phyloP scores from a whole-genome alignment of 2,888 invertebrate genomes.

The Embidobia sp. region DNA sequence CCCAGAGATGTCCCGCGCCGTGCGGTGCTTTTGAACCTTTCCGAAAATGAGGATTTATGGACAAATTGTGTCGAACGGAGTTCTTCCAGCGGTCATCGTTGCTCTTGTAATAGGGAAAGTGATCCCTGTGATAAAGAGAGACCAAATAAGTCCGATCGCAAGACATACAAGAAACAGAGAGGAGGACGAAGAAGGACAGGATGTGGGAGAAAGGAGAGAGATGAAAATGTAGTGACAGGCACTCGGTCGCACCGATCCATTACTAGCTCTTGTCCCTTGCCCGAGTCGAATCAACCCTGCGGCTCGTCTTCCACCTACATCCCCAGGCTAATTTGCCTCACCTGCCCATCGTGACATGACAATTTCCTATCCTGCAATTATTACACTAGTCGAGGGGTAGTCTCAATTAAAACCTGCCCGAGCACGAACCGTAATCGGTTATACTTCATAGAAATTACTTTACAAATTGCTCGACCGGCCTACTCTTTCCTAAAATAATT shows the following conservation, averaged over 20 bases:
- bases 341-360: conserved; percentile 75
- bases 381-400: conserved; percentile 59
- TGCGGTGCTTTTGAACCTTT: conserved; percentile 93
- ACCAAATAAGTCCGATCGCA: not conserved
- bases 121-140: conserved; percentile 84
- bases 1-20: conserved; percentile 95
- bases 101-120: conserved; percentile 93
- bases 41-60: conserved; percentile 95
- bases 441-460: conserved; percentile 15
- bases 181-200: conserved; percentile 66
- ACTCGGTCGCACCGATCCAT: conserved; percentile 68
- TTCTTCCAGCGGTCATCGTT: conserved; percentile 97
- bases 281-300: conserved; percentile 63
- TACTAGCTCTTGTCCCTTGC: conserved; percentile 47
- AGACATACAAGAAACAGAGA: conserved; percentile 2
- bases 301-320: conserved; percentile 48
- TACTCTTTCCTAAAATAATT: not conserved
- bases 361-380: conserved; percentile 73
- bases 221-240: conserved; percentile 67
- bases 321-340: conserved; percentile 70
- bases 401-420: conserved; percentile 28
- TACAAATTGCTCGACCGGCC: conserved; percentile 18
- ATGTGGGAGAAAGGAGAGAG: conserved; percentile 9
- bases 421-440: conserved; percentile 20
- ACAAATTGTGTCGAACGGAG: conserved; percentile 94